A percentile compares a stretch with the other conserved stretches of the same genome.
Conservation (phyloP, 1,140 invertebrate species). For the Akabosia matsudoensis region DNA sequence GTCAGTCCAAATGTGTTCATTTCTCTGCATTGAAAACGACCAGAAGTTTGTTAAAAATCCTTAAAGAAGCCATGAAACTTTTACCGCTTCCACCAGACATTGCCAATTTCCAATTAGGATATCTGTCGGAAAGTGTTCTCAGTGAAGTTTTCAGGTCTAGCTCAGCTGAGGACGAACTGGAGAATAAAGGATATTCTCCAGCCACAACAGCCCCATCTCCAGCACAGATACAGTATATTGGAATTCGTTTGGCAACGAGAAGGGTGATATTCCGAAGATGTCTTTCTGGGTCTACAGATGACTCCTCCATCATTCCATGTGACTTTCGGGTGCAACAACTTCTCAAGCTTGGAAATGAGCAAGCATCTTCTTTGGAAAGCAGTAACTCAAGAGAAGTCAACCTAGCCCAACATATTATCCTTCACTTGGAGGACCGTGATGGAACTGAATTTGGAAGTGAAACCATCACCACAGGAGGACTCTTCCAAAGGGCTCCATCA, state of each 20-base stretch:
- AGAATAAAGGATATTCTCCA: not conserved
- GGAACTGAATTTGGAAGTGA: not conserved
- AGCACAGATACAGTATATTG: not conserved
- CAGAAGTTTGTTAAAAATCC: too few species aligned
- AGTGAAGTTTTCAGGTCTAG: too few species aligned
- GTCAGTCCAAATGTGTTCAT: too few species aligned
- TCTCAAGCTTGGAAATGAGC: not conserved
- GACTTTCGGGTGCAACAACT: slow-evolving; percentile 19
- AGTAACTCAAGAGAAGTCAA: not conserved
- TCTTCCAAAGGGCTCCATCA: slow-evolving; percentile 5
- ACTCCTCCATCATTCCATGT: not conserved
- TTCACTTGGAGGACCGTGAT: too few species aligned
- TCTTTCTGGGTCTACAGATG: not conserved
- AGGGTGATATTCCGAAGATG: not conserved
- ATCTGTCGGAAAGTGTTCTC: not conserved
- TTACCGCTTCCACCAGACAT: not conserved
- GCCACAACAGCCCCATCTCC: not conserved
- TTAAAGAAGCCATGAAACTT: too few species aligned
- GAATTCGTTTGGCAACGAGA: not conserved
- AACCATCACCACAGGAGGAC: not conserved
- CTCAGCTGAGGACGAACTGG: not conserved
- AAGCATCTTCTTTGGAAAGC: not conserved
- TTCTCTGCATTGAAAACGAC: too few species aligned
- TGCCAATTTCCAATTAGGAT: not conserved
- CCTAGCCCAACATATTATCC: slow-evolving; percentile 6